Evolutionary conservation across 2,113 vertebrate species (phyloP).

Genomic region (Chionodraco myersi): DNA sequence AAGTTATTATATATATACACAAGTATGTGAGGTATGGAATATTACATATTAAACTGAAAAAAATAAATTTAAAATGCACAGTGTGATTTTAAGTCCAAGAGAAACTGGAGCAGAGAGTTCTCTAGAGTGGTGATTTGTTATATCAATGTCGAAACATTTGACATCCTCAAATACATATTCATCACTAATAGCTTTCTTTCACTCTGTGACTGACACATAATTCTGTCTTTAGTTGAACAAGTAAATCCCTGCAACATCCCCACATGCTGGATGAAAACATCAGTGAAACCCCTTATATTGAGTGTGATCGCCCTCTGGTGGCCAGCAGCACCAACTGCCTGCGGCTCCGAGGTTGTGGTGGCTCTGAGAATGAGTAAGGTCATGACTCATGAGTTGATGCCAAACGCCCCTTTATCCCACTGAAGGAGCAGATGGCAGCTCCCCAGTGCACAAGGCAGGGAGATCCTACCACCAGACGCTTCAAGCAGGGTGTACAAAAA

Average conservation of each 20-base stretch:
- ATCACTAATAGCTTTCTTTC: conserved; percentile 2
- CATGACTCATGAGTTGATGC: conserved; percentile 62
- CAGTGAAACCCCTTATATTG: conserved; percentile 39
- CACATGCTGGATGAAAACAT: conserved; percentile 24
- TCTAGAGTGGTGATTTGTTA: too few relatives aligned
- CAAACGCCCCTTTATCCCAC: conserved; percentile 65
- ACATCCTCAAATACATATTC: neutral
- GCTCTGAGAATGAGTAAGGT: conserved; percentile 58
- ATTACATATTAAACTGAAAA: too few relatives aligned
- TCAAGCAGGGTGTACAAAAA: conserved; percentile 59
- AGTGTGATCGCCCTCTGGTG: conserved; percentile 65
- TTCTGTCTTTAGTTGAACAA: neutral
- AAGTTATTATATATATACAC: too few relatives aligned
- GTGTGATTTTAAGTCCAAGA: too few relatives aligned
- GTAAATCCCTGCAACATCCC: neutral
- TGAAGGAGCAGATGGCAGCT: conserved; percentile 76
- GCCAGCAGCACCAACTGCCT: conserved; percentile 37
- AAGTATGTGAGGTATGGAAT: too few relatives aligned
- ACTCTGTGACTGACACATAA: neutral
- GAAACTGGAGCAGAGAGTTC: too few relatives aligned
- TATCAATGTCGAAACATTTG: neutral
- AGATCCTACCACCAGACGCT: conserved; percentile 71
- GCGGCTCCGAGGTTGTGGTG: neutral
- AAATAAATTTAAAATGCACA: too few relatives aligned
- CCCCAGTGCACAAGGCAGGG: conserved; percentile 66